phyloP scores from a whole-genome alignment of 2,797 vertebrate species.

The Hyperoplus immaculatus region DNA sequence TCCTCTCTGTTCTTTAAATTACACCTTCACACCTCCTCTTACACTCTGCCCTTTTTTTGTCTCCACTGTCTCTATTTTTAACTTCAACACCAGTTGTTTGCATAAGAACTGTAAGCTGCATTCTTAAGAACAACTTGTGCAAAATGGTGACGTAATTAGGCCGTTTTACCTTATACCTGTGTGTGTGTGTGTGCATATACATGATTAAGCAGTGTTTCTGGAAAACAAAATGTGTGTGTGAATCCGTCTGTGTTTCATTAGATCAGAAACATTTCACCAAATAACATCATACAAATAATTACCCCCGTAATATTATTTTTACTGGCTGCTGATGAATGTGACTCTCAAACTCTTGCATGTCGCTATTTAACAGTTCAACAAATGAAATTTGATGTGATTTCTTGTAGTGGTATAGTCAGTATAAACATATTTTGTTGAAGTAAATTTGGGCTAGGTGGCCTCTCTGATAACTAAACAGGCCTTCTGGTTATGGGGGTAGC shows the following conservation, averaged over 20 bases:
- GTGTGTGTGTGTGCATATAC: constrained; percentile 3
- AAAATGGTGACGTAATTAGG: constrained; percentile 34
- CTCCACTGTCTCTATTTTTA: constrained; percentile 20
- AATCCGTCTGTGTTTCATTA: constrained; percentile 40
- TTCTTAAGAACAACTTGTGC: constrained; percentile 33
- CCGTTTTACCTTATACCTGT: constrained; percentile 23
- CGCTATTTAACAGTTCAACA: background rate
- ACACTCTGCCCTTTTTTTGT: constrained; percentile 27
- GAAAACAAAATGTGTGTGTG: constrained; percentile 18
- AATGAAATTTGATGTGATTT: too few species aligned
- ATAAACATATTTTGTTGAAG: background rate
- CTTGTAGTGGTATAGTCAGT: too few species aligned
- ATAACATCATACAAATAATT: constrained; percentile 42
- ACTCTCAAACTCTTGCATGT: constrained; percentile 19
- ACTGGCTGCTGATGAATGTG: constrained; percentile 25
- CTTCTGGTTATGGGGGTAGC: background rate
- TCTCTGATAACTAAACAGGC: background rate
- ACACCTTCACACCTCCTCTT: constrained; percentile 35
- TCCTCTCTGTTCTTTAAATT: constrained; percentile 27
- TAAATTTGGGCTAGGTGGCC: background rate
- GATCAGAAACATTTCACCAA: constrained; percentile 46
- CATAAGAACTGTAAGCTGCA: constrained; percentile 47
- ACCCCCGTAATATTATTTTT: constrained; percentile 24
- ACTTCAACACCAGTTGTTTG: constrained; percentile 39
- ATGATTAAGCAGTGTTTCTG: constrained; percentile 22